Percentiles rank a stretch among this genome's conserved stretches.
Evolutionary conservation across 30 jellyfish, hydroid and myxozoan genomes (phyloP).

Genomic region (Aurelia aurita): DNA sequence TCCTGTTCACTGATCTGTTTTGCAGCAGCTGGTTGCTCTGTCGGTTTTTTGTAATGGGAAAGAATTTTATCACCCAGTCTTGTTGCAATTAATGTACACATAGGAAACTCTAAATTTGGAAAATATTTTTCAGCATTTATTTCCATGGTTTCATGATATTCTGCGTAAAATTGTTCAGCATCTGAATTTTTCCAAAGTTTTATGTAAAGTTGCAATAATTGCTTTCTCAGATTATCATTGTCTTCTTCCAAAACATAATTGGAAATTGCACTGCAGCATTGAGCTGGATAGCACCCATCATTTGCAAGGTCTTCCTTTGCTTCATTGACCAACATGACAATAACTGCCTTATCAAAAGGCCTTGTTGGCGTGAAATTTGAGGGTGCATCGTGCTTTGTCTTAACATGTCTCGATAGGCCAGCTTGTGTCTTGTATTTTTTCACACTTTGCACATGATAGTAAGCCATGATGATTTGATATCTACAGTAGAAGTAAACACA

Average conservation of each 20-base stretch:
- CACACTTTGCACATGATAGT: slow-evolving; percentile 9
- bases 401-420: slow-evolving; percentile 40
- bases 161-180: background rate
- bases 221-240: background rate
- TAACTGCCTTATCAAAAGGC: slow-evolving; percentile 22
- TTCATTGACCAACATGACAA: slow-evolving; percentile 10
- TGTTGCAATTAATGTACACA: slow-evolving; percentile 44
- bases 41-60: slow-evolving; percentile 5
- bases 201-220: slow-evolving; percentile 6
- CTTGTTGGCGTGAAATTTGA: background rate
- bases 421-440: slow-evolving; percentile 47
- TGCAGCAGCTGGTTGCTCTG: slow-evolving; percentile 31
- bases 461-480: background rate
- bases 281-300: slow-evolving; percentile 34
- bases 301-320: slow-evolving; percentile 40
- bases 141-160: slow-evolving; percentile 3
- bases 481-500: background rate
- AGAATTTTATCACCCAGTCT: background rate
- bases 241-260: background rate
- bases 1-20: slow-evolving; percentile 33
- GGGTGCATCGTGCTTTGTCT: slow-evolving; percentile 21
- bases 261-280: background rate
- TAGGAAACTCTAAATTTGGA: slow-evolving; percentile 35
- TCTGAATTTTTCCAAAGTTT: slow-evolving; percentile 1
- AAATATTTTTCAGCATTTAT: slow-evolving; percentile 36